These are phyloP conservation scores for Cebidichthys violaceus DNA, from an alignment of 2,113 vertebrate species.

Conservation along the genomic window DNA sequence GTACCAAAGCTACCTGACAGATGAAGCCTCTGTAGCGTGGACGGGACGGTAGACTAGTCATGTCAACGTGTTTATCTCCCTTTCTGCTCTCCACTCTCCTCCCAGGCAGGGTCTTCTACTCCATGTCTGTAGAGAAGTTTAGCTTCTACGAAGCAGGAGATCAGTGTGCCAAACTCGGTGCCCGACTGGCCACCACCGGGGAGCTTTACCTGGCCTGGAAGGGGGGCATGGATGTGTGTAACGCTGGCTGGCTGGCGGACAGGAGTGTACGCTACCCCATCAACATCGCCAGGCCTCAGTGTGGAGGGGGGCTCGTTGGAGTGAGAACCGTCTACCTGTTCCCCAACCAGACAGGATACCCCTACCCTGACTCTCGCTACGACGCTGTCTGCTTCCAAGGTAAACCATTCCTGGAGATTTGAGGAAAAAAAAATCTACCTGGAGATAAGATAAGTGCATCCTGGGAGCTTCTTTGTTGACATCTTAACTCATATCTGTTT, in stretches of 20 bases:
- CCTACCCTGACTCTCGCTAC: constrained; percentile 88
- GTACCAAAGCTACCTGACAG: background rate
- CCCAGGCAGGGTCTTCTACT: constrained; percentile 94
- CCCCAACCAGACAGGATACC: constrained; percentile 94
- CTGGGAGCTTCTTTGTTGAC: background rate
- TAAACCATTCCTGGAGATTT: constrained; percentile 59
- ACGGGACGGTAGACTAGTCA: background rate
- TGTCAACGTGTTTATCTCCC: background rate
- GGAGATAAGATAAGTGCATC: background rate
- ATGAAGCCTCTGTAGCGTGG: background rate
- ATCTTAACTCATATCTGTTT: background rate
- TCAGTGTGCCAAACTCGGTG: constrained; percentile 89
- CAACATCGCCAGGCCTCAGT: constrained; percentile 91
- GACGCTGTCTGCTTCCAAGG: constrained; percentile 95
- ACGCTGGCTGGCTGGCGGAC: constrained; percentile 94
- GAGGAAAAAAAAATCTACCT: background rate
- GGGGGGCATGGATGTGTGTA: constrained; percentile 94
- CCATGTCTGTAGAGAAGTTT: constrained; percentile 89
- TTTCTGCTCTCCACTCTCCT: constrained; percentile 54
- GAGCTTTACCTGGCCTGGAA: constrained; percentile 97
- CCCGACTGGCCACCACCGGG: constrained; percentile 91
- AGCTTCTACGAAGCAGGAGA: constrained; percentile 90
- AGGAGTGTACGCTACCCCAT: constrained; percentile 96
- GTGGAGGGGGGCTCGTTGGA: constrained; percentile 93
- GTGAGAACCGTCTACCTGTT: constrained; percentile 93